Base-by-base conservation (phyloP, 2,113 vertebrate genomes). In the Lichenostomus cassidix region DNA sequence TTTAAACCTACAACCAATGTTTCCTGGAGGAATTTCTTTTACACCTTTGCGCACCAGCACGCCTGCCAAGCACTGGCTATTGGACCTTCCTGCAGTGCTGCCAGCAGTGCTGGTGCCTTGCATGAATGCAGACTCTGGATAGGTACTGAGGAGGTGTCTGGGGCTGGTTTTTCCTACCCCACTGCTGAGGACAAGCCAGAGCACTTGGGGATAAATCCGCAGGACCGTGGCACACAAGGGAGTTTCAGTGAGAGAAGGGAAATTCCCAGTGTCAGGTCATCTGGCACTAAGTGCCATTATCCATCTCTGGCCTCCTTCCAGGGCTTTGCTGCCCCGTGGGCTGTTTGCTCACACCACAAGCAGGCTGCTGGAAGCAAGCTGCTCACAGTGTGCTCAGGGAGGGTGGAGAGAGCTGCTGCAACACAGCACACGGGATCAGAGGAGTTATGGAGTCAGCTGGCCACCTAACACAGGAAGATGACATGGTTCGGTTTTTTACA, bases 11-110 rank as follows among this genome's bases (percentile, higher is more conserved):
- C 59, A 52, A 25, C 15, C 39, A 35, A 15, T 53, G 93, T 79
- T 83, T 85, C 70, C 60, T 84, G 64, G 33, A 88, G 9, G 25
- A 58, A 16, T 65, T 33, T 74, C 10, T 76, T 80, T 67, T 42
- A 37, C 23, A 29, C 0, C 1, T 37, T 55, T 71, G 21, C 31
- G 15, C 19, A 33, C 0, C 1, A 41, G 21, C 12, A 10, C 0
- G 0, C 15, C 18, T 1, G 1, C 59, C 33, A 28, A 46, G 16
- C 9, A 20, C 11, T 3, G 1, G 17, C 11, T 50, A 2, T 3
- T 15, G 14, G 28, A 82, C 29, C 10, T n/a, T 1, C 9, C 23
- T 1, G 5, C 37, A 35, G 24, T 24, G 49, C 44, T 35, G 68
- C 44, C 12, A 21, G 52, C 55, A 47, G 20, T 3, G 0, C 29